phyloP scores from a whole-genome alignment of 1,140 invertebrate species.

The Cotesia vestalis region DNA sequence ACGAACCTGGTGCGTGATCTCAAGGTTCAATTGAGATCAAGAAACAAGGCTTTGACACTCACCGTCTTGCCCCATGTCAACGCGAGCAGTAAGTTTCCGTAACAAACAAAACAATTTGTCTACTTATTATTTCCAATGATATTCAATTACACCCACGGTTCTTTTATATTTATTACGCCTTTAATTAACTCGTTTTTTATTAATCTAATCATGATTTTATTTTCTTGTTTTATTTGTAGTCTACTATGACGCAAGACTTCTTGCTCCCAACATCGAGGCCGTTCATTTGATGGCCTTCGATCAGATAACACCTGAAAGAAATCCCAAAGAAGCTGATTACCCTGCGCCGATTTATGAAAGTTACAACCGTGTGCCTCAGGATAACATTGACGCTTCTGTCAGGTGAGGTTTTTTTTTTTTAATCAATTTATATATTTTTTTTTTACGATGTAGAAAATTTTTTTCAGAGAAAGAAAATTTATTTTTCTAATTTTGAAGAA shows the following conservation, averaged over 20 bases:
- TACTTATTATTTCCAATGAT: constrained; percentile 4
- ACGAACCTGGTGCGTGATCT: constrained; percentile 77
- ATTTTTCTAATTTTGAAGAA: no score
- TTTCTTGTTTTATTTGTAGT: constrained; percentile 63
- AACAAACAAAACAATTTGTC: not conserved
- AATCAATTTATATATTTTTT: no score
- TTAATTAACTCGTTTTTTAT: not conserved
- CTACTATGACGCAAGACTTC: constrained; percentile 78
- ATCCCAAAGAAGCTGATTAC: constrained; percentile 79
- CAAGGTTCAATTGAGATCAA: constrained; percentile 68
- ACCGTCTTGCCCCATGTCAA: constrained; percentile 82
- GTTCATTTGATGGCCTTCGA: constrained; percentile 84
- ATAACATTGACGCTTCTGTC: constrained; percentile 73
- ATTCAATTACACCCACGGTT: not conserved
- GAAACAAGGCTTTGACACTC: constrained; percentile 69
- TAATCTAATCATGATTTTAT: constrained; percentile 3
- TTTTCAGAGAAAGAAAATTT: no score
- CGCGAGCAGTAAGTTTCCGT: constrained; percentile 69
- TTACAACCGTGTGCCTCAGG: constrained; percentile 73
- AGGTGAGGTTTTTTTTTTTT: constrained; percentile 62
- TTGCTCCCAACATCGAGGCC: constrained; percentile 80
- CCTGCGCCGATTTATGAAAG: constrained; percentile 76
- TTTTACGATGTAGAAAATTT: no score
- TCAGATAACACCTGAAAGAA: constrained; percentile 77
- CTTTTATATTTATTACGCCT: not conserved